Evolutionary conservation across 2,888 invertebrate genomes (phyloP).

Genomic region (Netelia melanura): DNA sequence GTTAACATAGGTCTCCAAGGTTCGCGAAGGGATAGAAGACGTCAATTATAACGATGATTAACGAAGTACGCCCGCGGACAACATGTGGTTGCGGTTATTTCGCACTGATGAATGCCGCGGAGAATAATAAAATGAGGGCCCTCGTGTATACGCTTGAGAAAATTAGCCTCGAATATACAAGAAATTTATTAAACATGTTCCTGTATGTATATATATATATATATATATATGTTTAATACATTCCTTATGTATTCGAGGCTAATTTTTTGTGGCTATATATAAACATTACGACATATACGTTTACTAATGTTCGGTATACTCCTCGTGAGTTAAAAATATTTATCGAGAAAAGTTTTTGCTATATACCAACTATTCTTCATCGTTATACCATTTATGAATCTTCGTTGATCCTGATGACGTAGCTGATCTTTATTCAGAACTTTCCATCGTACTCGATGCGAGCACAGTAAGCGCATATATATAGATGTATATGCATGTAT

Average conservation of each 20-base stretch:
- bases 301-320: constrained; percentile 16
- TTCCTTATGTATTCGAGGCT: too few species aligned
- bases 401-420: constrained; percentile 64
- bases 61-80: constrained; percentile 31
- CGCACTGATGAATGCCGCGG: constrained; percentile 37
- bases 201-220: constrained; percentile 1
- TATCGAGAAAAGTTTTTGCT: constrained; percentile 25
- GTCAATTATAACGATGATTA: constrained; percentile 63
- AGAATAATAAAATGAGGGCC: constrained; percentile 46
- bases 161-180: constrained; percentile 51
- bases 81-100: constrained; percentile 1
- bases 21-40: constrained; percentile 18
- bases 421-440: constrained; percentile 62
- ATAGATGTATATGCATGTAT: neutral
- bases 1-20: constrained; percentile 46
- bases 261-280: too few species aligned
- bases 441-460: constrained; percentile 38
- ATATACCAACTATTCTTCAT: constrained; percentile 58
- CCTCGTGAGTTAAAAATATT: constrained; percentile 49
- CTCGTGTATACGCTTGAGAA: constrained; percentile 21
- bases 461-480: constrained; percentile 15
- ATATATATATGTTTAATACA: too few species aligned
- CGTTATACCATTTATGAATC: constrained; percentile 67
- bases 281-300: too few species aligned
- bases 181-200: neutral